Base-by-base conservation (phyloP, 2,797 vertebrate genomes). In the Dromococcyx pavoninus region DNA sequence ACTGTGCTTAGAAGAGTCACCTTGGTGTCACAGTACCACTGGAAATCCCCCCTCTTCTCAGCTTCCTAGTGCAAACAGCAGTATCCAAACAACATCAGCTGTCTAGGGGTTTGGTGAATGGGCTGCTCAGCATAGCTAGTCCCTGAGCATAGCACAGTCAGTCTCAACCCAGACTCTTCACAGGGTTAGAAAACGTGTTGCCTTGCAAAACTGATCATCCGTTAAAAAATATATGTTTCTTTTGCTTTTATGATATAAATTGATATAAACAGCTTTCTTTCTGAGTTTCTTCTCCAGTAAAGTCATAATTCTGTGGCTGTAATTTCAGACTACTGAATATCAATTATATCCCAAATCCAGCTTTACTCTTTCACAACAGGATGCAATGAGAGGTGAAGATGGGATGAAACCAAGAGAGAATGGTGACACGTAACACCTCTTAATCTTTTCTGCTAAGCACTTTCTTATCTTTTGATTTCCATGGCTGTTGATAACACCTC, bases 121-220 rank as follows among this genome's bases (percentile, higher is more conserved):
- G 11, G 4, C 48, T 73, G 23, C 10, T 25, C 21, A 5, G 50
- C 37, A 77, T 27, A 43, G 4, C 8, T 32, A 4, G 6, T 7
- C 32, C 46, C 41, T 81, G 43, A 9, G 18, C 23, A 14, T 3
- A 35, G 8, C 0, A 0, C 5, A 22, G 16, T 6, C 17, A 6
- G 6, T 7, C 48, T 44, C 48, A 27, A 53, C 19, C 10, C 27
- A 50, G 15, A 4, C 17, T 88, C 51, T 65, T n/a, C 91, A 84
- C 88, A 95, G 56, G 30, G 11, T n/a, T 73, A 73, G 48, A 66
- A 85, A 75, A 65, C 11, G 23, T 35, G 24, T 70, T 79, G 28
- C 37, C 43, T 24, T 37, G 62, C 35, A 95, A 95, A 94, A 79
- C 67, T 82, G 64, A 91, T 83, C 44, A 92, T 37, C 44, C 58